Percentiles rank a stretch among this genome's conserved stretches.
phyloP scores from a whole-genome alignment of 53 echinoderm and acorn worm genomes.

The Stichopus horrens region DNA sequence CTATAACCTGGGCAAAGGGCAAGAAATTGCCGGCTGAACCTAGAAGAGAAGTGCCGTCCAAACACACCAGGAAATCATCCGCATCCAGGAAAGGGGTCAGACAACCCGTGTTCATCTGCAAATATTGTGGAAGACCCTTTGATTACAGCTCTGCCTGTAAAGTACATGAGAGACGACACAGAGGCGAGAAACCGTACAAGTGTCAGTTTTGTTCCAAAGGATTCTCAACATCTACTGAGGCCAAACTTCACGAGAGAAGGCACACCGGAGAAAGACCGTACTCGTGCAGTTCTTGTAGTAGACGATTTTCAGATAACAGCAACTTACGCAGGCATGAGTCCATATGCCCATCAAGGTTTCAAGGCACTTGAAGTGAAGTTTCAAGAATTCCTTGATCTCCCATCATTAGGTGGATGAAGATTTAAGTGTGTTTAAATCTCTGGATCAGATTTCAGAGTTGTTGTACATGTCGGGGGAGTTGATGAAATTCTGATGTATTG shows the following conservation, averaged over 20 bases:
- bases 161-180: slow-evolving; percentile 56
- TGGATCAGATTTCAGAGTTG: too few relatives aligned
- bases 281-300: slow-evolving; percentile 39
- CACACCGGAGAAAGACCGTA: slow-evolving; percentile 61
- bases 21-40: not conserved
- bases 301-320: slow-evolving; percentile 38
- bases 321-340: slow-evolving; percentile 43
- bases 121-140: slow-evolving; percentile 52
- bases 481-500: too few relatives aligned
- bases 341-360: slow-evolving; percentile 1
- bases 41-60: not conserved
- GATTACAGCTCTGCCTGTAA: slow-evolving; percentile 50
- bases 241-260: slow-evolving; percentile 47
- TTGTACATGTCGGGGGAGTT: too few relatives aligned
- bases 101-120: slow-evolving; percentile 34
- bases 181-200: slow-evolving; percentile 50
- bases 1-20: slow-evolving; percentile 11
- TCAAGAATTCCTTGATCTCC: too few relatives aligned
- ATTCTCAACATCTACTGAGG: slow-evolving; percentile 26
- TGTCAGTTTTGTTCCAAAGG: slow-evolving; percentile 52
- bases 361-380: not conserved
- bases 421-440: too few relatives aligned
- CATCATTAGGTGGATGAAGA: too few relatives aligned
- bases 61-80: not conserved
- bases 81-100: not conserved